A percentile compares a stretch with the other conserved stretches of the same genome.
These are phyloP conservation scores for Mycteria americana DNA, from an alignment of 2,797 vertebrate species.

Conservation along the genomic window DNA sequence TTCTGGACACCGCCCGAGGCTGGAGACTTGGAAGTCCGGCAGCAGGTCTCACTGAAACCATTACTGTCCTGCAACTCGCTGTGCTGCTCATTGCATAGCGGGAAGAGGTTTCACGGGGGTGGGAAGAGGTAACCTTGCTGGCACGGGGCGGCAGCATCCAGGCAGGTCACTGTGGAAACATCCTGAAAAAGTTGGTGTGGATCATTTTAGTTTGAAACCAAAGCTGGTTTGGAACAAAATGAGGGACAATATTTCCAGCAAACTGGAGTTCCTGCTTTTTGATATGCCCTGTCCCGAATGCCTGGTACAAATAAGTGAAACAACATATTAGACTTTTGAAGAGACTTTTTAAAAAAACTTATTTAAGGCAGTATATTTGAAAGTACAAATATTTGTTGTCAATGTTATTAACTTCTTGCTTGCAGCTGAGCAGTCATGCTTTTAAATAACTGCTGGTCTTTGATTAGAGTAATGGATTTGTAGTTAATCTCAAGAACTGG, in stretches of 20 bases:
- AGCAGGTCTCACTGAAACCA: background rate
- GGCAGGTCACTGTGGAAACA: background rate
- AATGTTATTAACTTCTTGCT: background rate
- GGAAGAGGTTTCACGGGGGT: accelerated
- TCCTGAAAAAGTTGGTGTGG: background rate
- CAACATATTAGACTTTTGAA: background rate
- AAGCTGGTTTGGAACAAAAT: background rate
- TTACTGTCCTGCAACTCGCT: background rate
- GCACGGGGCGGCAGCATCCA: background rate
- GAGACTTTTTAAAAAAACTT: accelerated
- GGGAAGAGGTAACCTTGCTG: background rate
- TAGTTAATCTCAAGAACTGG: background rate
- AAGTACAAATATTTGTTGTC: background rate
- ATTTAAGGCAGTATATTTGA: background rate
- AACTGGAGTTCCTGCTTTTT: background rate
- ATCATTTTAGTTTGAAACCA: background rate
- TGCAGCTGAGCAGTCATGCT: background rate
- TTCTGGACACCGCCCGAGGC: background rate
- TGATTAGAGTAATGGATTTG: background rate
- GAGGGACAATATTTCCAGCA: background rate
- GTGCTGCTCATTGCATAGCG: accelerated
- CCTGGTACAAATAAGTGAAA: background rate
- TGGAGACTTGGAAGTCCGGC: background rate
- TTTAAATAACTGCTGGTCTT: background rate
- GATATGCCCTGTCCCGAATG: background rate